Percentiles rank a stretch among this genome's conserved stretches.
phyloP scores from a whole-genome alignment of 2,888 invertebrate genomes.

The Trichopria drosophilae region DNA sequence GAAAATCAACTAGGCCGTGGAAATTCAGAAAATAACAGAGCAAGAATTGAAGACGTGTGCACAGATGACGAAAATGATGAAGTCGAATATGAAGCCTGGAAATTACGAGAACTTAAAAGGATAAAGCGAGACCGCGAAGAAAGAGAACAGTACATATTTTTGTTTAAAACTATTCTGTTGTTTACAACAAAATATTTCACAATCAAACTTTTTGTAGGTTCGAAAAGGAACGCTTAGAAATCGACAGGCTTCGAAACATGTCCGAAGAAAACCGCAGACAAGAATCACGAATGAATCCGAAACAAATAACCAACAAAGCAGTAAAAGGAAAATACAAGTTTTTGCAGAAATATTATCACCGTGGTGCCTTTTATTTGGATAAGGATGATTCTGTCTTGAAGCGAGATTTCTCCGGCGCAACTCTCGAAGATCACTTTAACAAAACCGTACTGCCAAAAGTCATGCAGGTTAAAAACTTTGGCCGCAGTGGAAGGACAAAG shows the following conservation, averaged over 20 bases:
- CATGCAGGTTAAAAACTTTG: slow-evolving; percentile 99
- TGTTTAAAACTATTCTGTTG: neutral
- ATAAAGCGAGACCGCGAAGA: slow-evolving; percentile 96
- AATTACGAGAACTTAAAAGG: slow-evolving; percentile 91
- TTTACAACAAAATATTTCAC: neutral
- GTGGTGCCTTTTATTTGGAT: slow-evolving; percentile 98
- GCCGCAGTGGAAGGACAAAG: slow-evolving; percentile 96
- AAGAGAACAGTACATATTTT: slow-evolving; percentile 76
- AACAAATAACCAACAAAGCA: slow-evolving; percentile 89
- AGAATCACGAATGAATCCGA: slow-evolving; percentile 88
- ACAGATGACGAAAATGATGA: slow-evolving; percentile 97
- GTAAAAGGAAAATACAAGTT: slow-evolving; percentile 99
- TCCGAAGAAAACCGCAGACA: slow-evolving; percentile 94
- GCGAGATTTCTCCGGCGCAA: slow-evolving; percentile 92
- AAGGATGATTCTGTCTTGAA: slow-evolving; percentile 88
- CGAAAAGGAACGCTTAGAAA: slow-evolving; percentile 84
- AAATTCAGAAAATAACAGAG: slow-evolving; percentile 70
- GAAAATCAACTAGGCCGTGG: slow-evolving; percentile 65
- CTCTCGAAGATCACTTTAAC: slow-evolving; percentile 98
- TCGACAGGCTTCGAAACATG: slow-evolving; percentile 89
- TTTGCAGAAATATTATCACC: slow-evolving; percentile 98
- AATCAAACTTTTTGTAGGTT: slow-evolving; percentile 60
- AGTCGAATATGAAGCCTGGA: slow-evolving; percentile 97
- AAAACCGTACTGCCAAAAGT: slow-evolving; percentile 98
- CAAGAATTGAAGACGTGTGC: slow-evolving; percentile 81